A percentile compares a stretch with the other conserved stretches of the same genome.
Conservation (phyloP, 2,888 invertebrate genomes). For the Parnassius orleans region DNA sequence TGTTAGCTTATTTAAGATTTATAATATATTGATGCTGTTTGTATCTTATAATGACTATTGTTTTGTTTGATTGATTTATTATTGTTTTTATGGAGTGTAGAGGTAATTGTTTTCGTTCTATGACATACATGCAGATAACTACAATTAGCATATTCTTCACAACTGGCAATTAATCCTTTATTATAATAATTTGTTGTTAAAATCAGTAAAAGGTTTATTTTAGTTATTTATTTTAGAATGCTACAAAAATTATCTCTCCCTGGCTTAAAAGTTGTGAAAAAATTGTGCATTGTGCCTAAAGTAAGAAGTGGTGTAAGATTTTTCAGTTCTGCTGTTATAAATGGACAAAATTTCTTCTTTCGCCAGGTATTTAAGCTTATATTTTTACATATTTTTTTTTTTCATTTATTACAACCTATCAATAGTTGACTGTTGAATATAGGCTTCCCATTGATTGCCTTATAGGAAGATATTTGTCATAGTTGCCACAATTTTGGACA, state of each 20-base stretch:
- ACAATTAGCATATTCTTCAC: not conserved
- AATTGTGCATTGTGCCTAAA: conserved; percentile 33
- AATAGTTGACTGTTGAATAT: no score
- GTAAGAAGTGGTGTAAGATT: conserved; percentile 36
- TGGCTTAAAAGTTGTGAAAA: conserved; percentile 40
- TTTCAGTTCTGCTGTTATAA: conserved; percentile 46
- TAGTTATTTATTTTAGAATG: conserved; percentile 50
- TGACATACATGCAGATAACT: no score
- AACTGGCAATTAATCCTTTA: not conserved
- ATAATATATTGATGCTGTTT: not conserved
- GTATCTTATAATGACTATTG: not conserved
- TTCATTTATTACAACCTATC: no score
- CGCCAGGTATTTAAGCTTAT: conserved; percentile 57
- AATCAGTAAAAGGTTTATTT: not conserved
- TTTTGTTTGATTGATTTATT: conserved; percentile 8
- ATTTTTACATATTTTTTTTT: not conserved
- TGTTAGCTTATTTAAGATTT: no score
- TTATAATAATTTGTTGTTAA: not conserved
- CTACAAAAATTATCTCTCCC: conserved; percentile 42
- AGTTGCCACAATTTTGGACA: no score
- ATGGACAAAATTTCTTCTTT: conserved; percentile 59
- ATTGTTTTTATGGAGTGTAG: not conserved
- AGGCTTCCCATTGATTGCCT: no score
- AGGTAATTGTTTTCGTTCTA: no score
- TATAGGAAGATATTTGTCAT: no score